Evolutionary conservation across 2,797 vertebrate genomes (phyloP).

Genomic region (Gymnothorax javanicus): DNA sequence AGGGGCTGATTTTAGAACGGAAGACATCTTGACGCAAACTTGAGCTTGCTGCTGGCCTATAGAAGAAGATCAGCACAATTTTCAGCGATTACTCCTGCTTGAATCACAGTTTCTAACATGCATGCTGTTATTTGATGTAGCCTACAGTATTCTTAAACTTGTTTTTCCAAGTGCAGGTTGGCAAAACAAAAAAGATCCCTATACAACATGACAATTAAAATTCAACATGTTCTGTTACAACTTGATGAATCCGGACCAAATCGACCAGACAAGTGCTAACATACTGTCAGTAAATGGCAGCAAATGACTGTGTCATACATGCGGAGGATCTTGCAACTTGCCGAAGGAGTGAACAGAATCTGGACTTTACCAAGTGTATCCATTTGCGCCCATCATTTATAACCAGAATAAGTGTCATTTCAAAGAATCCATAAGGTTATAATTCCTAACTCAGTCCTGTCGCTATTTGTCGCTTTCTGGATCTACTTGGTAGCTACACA

Average conservation of each 20-base stretch:
- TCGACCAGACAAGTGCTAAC: background rate
- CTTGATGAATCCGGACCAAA: background rate
- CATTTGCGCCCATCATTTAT: background rate
- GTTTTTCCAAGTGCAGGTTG: background rate
- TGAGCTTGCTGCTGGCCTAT: background rate
- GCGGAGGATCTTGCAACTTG: background rate
- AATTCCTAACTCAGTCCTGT: constrained; percentile 8
- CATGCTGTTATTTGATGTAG: background rate
- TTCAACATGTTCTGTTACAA: background rate
- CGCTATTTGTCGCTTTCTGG: background rate
- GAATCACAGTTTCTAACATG: background rate
- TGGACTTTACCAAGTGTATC: background rate
- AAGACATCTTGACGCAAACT: background rate
- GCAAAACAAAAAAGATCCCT: background rate
- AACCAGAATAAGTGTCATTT: background rate
- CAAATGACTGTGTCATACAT: background rate
- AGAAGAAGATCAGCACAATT: background rate
- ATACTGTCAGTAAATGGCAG: background rate
- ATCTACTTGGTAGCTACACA: background rate
- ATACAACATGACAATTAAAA: background rate
- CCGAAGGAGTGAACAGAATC: background rate
- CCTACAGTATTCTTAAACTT: background rate
- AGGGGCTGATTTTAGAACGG: background rate
- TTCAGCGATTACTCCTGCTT: background rate
- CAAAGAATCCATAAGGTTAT: background rate